Evolutionary conservation across 2,888 invertebrate genomes (phyloP), one percentile per base, ranked within the genome.

Genomic region (Scaptomyza polygonia): DNA sequence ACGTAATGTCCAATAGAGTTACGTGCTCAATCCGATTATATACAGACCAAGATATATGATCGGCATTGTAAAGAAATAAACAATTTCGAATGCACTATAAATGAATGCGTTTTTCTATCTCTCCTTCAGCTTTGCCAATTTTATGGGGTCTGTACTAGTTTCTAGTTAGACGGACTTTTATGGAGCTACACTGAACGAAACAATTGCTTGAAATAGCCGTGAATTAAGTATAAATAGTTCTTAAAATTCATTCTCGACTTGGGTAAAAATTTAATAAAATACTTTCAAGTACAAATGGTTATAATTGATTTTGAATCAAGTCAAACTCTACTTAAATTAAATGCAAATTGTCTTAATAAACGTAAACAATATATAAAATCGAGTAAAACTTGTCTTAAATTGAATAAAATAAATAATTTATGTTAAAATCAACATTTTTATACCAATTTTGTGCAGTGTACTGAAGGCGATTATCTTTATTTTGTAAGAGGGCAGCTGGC

Each of bases 11-110:
- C 65, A 70, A 56, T 68, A 72, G 43, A 67, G 63, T 79, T 76
- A 79, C 76, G 80, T 82, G 77, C 40, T 18, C 74, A 68, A 85
- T 79, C 18, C 74, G 71, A 82, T 79, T 79, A 67, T 63, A 75
- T 54, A 64, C 32, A 66, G 40, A 18, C 48, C 61, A 43, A 61
- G 48, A 67, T 76, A 76, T 58, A 75, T 57, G 68, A 71, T 44
- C 63, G 59, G 32, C 67, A 55, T 67, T 75, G 58, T 51, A 32
- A 48, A 6, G 9, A 16, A 39, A 62, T 57, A 63, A 66, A 59
- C 64, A 45, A 64, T 71, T 62, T 56, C 56, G 27, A 72, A 77
- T 77, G 72, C 77, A 77, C 54, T 62, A n/a, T 8, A 55, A 53
- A 11, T 34, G 45, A 49, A 52, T 68, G 59, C 56, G 58, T 56